Evolutionary conservation across 2,888 invertebrate species (phyloP).

Genomic region (Thumatha senex): DNA sequence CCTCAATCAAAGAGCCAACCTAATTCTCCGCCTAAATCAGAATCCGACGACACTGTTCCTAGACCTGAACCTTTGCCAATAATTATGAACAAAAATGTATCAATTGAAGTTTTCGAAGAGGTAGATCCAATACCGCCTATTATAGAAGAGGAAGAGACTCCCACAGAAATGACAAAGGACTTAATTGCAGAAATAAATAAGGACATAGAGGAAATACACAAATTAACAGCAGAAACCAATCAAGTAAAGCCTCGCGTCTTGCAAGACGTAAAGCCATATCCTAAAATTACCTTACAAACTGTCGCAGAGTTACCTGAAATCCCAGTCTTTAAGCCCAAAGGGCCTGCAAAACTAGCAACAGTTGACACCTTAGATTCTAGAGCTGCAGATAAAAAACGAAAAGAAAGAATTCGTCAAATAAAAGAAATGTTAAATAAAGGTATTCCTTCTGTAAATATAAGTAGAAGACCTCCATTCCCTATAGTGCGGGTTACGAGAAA

Average conservation of each 20-base stretch:
- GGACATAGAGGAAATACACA: slow-evolving; percentile 79
- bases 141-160: slow-evolving; percentile 71
- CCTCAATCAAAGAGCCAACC: slow-evolving; percentile 78
- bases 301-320: slow-evolving; percentile 85
- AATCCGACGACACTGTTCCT: slow-evolving; percentile 62
- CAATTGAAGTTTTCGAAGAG: slow-evolving; percentile 69
- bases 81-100: slow-evolving; percentile 57
- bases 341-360: slow-evolving; percentile 55
- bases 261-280: slow-evolving; percentile 78
- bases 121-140: slow-evolving; percentile 73
- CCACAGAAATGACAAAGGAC: slow-evolving; percentile 66
- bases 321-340: slow-evolving; percentile 80
- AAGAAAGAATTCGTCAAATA: slow-evolving; percentile 87
- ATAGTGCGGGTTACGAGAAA: slow-evolving; percentile 87
- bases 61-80: slow-evolving; percentile 52
- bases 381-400: slow-evolving; percentile 81
- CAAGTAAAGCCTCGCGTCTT: slow-evolving; percentile 67
- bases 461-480: slow-evolving; percentile 84
- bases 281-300: slow-evolving; percentile 84
- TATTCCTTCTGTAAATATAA: slow-evolving; percentile 83
- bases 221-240: slow-evolving; percentile 75
- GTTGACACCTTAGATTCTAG: slow-evolving; percentile 69
- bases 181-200: slow-evolving; percentile 73
- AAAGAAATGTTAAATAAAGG: slow-evolving; percentile 88
- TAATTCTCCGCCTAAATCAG: slow-evolving; percentile 76